Percentiles rank a stretch among this genome's conserved stretches.
Evolutionary conservation across 1,140 invertebrate species (phyloP).

Genomic region (Manduca sexta): DNA sequence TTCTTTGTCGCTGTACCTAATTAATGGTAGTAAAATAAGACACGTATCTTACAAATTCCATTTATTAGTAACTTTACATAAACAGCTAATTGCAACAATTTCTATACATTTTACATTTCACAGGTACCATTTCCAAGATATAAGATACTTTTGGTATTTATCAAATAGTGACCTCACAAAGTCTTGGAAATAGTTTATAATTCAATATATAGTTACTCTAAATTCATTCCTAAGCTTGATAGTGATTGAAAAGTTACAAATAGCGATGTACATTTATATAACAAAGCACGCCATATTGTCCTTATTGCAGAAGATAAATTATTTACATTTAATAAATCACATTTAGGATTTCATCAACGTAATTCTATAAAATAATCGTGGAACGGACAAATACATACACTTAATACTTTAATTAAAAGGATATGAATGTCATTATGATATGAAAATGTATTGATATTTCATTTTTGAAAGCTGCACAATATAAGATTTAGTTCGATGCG

Average conservation of each 20-base stretch:
- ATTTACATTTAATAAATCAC: conserved; percentile 23
- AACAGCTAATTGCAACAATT: conserved; percentile 42
- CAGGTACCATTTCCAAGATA: conserved; percentile 20
- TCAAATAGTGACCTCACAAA: too few relatives aligned
- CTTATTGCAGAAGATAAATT: conserved; percentile 42
- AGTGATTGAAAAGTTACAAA: background rate
- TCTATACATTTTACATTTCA: conserved; percentile 28
- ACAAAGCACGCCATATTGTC: conserved; percentile 62
- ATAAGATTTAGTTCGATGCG: too few relatives aligned
- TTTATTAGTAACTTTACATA: conserved; percentile 51
- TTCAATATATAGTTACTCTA: background rate
- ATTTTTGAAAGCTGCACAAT: conserved; percentile 3
- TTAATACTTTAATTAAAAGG: background rate
- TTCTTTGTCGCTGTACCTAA: too few relatives aligned
- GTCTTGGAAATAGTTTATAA: too few relatives aligned
- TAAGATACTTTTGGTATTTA: too few relatives aligned
- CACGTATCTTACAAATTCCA: conserved; percentile 15
- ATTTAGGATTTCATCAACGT: background rate
- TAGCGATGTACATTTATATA: conserved; percentile 22
- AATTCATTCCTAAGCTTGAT: background rate
- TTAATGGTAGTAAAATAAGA: background rate
- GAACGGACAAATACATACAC: background rate
- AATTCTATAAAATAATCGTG: background rate
- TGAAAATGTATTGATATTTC: background rate
- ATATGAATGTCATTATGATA: background rate